Evolutionary conservation across 2,113 vertebrate species (phyloP).

Genomic region (Rhadina sibilatrix): DNA sequence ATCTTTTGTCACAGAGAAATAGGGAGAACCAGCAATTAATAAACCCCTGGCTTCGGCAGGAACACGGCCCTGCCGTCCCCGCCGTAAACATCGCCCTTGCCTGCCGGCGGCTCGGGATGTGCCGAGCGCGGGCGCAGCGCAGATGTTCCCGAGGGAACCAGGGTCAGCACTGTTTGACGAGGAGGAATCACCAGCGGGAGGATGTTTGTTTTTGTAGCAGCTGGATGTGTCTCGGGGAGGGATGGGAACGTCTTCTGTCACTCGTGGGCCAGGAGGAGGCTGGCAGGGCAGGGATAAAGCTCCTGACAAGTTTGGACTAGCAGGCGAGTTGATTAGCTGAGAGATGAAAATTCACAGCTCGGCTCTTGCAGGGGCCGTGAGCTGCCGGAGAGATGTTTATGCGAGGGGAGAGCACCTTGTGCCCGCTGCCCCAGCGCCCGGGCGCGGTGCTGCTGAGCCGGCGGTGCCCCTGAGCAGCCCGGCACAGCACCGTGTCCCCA

Average conservation of each 20-base stretch:
- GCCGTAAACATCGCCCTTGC: neutral
- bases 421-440: neutral
- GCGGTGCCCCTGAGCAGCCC: neutral
- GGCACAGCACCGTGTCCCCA: fast-evolving
- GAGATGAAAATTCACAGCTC: constrained; percentile 75
- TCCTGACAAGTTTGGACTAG: constrained; percentile 76
- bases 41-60: neutral
- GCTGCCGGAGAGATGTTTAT: constrained; percentile 51
- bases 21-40: constrained; percentile 30
- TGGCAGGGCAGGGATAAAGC: constrained; percentile 65
- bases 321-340: constrained; percentile 74
- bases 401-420: neutral
- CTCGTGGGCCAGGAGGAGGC: constrained; percentile 46
- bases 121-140: constrained; percentile 3
- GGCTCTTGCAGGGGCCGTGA: neutral
- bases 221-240: constrained; percentile 42
- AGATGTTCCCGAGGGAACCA: neutral
- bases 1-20: neutral
- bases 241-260: constrained; percentile 70
- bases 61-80: neutral
- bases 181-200: constrained; percentile 31
- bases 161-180: constrained; percentile 53
- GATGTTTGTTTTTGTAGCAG: constrained; percentile 69
- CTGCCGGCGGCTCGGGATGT: constrained; percentile 3
- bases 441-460: neutral